Evolutionary conservation across 2,888 invertebrate genomes (phyloP).

Genomic region (Archaeoteleia sp.): DNA sequence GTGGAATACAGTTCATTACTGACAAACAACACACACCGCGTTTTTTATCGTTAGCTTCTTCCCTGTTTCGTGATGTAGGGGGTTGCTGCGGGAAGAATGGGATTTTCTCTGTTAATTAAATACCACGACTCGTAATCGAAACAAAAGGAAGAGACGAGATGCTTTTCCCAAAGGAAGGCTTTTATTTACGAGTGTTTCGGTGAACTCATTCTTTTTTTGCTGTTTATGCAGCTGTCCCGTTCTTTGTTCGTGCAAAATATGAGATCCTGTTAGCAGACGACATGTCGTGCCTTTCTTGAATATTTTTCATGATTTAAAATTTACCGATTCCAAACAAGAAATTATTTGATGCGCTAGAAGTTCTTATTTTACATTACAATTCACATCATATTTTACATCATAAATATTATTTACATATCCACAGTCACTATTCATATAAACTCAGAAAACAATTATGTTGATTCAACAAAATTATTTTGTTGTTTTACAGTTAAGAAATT

Average conservation of each 20-base stretch:
- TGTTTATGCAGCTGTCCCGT: slow-evolving; percentile 32
- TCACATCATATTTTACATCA: no score
- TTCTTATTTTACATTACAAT: no score
- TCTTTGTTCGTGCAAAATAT: slow-evolving; percentile 38
- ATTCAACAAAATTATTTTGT: no score
- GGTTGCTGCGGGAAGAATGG: slow-evolving; percentile 16
- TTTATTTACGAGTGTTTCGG: slow-evolving; percentile 35
- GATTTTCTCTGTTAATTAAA: slow-evolving; percentile 48
- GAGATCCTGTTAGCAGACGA: slow-evolving; percentile 30
- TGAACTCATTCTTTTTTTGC: slow-evolving; percentile 32
- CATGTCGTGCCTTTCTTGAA: slow-evolving; percentile 8
- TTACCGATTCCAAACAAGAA: no score
- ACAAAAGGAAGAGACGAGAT: slow-evolving; percentile 35
- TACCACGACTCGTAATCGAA: slow-evolving; percentile 41
- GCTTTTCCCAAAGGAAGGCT: slow-evolving; percentile 31
- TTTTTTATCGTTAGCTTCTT: slow-evolving; percentile 17
- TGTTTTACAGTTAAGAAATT: no score
- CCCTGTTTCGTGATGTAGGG: slow-evolving; percentile 24
- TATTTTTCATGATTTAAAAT: slow-evolving; percentile 20
- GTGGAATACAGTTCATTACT: slow-evolving; percentile 38
- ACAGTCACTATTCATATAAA: no score
- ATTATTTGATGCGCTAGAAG: no score
- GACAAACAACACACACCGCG: slow-evolving; percentile 27
- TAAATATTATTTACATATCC: no score
- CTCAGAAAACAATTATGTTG: no score